phyloP scores from a whole-genome alignment of 2,888 invertebrate species.

The Mechanitis messenoides region DNA sequence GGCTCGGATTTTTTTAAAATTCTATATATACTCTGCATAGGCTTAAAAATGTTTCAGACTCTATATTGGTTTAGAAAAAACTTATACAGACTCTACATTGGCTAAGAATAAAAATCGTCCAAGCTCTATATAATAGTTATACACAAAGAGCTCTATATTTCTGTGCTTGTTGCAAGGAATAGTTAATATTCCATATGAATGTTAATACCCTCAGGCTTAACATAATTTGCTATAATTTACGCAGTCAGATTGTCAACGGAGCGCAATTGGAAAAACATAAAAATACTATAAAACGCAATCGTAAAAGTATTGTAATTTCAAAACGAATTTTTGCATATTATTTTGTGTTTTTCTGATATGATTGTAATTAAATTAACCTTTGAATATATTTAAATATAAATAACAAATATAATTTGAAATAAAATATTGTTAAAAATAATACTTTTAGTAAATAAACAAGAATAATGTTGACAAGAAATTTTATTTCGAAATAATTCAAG shows the following conservation, averaged over 20 bases:
- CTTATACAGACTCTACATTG: too few species aligned
- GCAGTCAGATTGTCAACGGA: slow-evolving; percentile 63
- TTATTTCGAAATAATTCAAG: slow-evolving; percentile 3
- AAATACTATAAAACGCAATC: slow-evolving; percentile 67
- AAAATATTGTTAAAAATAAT: too few species aligned
- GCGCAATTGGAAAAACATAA: slow-evolving; percentile 69
- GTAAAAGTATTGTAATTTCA: slow-evolving; percentile 67
- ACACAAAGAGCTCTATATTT: slow-evolving; percentile 5
- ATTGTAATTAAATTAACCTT: slow-evolving; percentile 14
- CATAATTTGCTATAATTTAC: slow-evolving; percentile 71
- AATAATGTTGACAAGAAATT: not conserved
- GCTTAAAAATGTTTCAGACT: too few species aligned
- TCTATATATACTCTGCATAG: too few species aligned
- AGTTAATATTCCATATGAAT: slow-evolving; percentile 60
- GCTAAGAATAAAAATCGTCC: too few species aligned
- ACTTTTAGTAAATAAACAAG: not conserved
- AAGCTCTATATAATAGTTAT: not conserved
- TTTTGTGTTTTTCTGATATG: slow-evolving; percentile 27
- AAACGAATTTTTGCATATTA: slow-evolving; percentile 48
- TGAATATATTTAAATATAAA: slow-evolving; percentile 3
- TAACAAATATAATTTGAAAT: not conserved
- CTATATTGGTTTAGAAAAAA: too few species aligned
- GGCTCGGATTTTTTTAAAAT: too few species aligned
- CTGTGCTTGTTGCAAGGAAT: slow-evolving; percentile 28
- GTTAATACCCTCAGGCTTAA: slow-evolving; percentile 55